Conservation (phyloP, 2,888 invertebrate species). For the Hypolimnas misippus region DNA sequence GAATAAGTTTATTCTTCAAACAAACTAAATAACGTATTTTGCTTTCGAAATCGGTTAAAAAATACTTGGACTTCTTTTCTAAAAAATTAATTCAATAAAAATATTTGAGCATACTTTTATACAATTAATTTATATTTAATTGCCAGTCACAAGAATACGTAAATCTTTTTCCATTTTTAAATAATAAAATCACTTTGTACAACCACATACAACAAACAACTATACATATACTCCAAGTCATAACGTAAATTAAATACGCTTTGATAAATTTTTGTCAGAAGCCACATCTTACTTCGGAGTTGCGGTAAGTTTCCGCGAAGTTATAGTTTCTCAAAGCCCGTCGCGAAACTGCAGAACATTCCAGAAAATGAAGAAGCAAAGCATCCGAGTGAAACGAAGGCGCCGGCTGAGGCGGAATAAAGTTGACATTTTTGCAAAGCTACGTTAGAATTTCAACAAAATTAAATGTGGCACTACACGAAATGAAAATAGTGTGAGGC, state of each 20-base stretch:
- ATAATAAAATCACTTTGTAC: too few species aligned
- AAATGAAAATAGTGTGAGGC: constrained; percentile 79
- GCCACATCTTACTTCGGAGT: constrained; percentile 77
- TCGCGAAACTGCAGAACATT: constrained; percentile 78
- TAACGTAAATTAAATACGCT: constrained; percentile 83
- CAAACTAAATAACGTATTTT: too few species aligned
- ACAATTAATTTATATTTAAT: too few species aligned
- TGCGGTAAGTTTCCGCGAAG: constrained; percentile 80
- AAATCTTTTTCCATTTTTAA: too few species aligned
- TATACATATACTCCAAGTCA: constrained; percentile 76
- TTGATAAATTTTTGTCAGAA: constrained; percentile 79
- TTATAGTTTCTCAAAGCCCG: constrained; percentile 83
- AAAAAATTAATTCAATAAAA: too few species aligned
- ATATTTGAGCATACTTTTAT: too few species aligned
- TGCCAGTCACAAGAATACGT: too few species aligned
- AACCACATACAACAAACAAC: too few species aligned
- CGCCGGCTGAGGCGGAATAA: constrained; percentile 80
- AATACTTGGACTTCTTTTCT: too few species aligned
- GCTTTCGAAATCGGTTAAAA: too few species aligned
- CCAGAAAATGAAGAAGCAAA: constrained; percentile 80
- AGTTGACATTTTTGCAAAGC: constrained; percentile 85
- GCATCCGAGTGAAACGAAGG: constrained; percentile 76
- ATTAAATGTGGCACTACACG: constrained; percentile 83
- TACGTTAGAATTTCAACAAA: constrained; percentile 82
- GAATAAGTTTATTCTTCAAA: too few species aligned